Conservation (phyloP, 1,140 invertebrate species). For the Drosophila kohkoa region DNA sequence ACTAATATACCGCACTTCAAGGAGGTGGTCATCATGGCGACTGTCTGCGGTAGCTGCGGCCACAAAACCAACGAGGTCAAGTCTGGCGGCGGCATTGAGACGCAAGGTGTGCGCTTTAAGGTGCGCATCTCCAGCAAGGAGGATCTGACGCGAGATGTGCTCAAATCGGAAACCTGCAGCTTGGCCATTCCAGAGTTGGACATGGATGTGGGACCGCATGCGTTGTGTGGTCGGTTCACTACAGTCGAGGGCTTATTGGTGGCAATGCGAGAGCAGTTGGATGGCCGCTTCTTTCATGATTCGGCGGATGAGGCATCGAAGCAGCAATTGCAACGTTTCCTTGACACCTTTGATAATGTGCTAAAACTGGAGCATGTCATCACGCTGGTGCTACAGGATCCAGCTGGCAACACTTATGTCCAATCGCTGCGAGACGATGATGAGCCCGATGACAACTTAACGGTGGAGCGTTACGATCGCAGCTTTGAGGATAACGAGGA, state of each 20-base stretch:
- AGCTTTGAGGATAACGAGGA: conserved; percentile 97
- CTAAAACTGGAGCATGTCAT: conserved; percentile 88
- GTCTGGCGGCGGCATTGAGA: conserved; percentile 95
- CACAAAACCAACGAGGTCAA: conserved; percentile 98
- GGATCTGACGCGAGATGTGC: conserved; percentile 96
- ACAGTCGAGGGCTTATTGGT: conserved; percentile 95
- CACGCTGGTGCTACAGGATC: conserved; percentile 96
- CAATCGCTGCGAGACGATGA: conserved; percentile 93
- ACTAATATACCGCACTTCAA: conserved; percentile 99
- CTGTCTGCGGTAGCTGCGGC: conserved; percentile 95
- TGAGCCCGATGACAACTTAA: conserved; percentile 89
- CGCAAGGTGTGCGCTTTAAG: conserved; percentile 92
- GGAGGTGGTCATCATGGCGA: conserved; percentile 99
- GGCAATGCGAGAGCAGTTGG: conserved; percentile 90
- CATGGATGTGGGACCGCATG: conserved; percentile 92
- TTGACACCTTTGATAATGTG: conserved; percentile 89
- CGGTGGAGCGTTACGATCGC: conserved; percentile 93
- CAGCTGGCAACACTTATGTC: conserved; percentile 98
- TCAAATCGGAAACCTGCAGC: conserved; percentile 98
- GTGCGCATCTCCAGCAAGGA: conserved; percentile 90
- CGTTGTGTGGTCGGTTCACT: conserved; percentile 97
- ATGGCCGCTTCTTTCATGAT: conserved; percentile 92
- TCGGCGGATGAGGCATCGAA: conserved; percentile 87
- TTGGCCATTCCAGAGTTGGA: conserved; percentile 96
- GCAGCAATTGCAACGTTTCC: conserved; percentile 86